A percentile compares a stretch with the other conserved stretches of the same genome.
Evolutionary conservation across 2,113 vertebrate species (phyloP).

Genomic region (Cynoglossus semilaevis): DNA sequence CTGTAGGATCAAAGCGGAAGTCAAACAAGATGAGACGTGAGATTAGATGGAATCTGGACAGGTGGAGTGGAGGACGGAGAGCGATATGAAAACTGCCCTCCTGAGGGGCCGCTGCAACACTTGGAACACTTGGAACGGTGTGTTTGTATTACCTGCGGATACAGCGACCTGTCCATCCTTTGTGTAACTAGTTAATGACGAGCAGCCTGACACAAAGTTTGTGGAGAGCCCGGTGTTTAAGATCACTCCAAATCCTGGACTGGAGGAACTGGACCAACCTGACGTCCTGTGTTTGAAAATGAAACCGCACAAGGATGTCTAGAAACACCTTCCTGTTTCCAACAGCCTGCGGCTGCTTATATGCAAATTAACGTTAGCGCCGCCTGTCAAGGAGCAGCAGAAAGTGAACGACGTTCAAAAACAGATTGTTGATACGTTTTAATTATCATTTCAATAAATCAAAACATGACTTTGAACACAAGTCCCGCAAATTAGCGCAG

Average conservation of each 20-base stretch:
- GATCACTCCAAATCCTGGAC: neutral
- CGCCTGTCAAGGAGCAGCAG: too few species aligned
- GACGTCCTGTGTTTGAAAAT: slow-evolving; percentile 16
- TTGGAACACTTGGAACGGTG: neutral
- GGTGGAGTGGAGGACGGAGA: slow-evolving; percentile 5
- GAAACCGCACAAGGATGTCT: neutral
- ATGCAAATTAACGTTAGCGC: neutral
- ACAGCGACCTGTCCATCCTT: slow-evolving; percentile 23
- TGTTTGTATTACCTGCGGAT: slow-evolving; percentile 42
- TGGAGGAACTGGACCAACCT: slow-evolving; percentile 34
- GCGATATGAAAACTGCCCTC: slow-evolving; percentile 14
- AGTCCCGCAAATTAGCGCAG: too few species aligned
- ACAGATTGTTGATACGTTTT: too few species aligned
- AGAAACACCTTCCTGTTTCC: neutral
- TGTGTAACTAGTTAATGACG: slow-evolving; percentile 8
- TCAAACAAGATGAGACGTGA: neutral
- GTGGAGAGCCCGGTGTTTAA: neutral
- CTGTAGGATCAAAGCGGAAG: slow-evolving; percentile 8
- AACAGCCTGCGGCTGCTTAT: neutral
- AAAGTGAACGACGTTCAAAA: too few species aligned
- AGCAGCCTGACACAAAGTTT: slow-evolving; percentile 29
- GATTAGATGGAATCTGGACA: slow-evolving; percentile 3
- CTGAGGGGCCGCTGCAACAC: neutral
- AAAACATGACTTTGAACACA: too few species aligned
- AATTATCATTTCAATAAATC: too few species aligned